These are phyloP conservation scores for Fissipunctia ypsillon DNA, from an alignment of 2,888 invertebrate genomes.

Conservation along the genomic window DNA sequence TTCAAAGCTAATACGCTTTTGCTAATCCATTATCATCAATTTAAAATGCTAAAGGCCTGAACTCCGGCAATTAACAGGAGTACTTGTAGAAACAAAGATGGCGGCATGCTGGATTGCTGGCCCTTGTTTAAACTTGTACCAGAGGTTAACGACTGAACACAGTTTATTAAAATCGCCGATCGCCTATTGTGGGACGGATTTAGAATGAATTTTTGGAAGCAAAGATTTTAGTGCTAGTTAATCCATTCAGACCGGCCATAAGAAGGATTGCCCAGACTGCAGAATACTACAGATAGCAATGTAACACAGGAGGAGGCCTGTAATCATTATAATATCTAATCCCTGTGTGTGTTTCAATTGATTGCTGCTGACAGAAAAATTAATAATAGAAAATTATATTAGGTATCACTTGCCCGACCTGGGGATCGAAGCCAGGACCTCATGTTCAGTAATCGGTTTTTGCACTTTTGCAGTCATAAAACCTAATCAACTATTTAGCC, in stretches of 20 bases:
- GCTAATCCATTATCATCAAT: conserved; percentile 44
- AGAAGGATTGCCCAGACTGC: background rate
- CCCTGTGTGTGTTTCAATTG: background rate
- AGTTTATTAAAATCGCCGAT: conserved; percentile 57
- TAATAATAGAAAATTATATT: background rate
- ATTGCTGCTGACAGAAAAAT: background rate
- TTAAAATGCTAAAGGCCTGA: conserved; percentile 55
- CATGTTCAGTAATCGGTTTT: background rate
- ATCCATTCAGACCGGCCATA: background rate
- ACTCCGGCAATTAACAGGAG: conserved; percentile 47
- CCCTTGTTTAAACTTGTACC: conserved; percentile 59
- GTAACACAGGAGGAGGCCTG: background rate
- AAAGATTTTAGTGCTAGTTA: background rate
- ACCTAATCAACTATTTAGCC: background rate
- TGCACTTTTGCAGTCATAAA: background rate
- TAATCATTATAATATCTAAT: background rate
- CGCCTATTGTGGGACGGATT: conserved; percentile 45
- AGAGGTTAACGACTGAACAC: conserved; percentile 61
- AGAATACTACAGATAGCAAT: background rate
- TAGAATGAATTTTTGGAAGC: background rate
- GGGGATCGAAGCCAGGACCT: background rate
- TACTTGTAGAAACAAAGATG: conserved; percentile 48
- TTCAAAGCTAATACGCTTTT: conserved; percentile 23
- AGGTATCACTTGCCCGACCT: background rate
- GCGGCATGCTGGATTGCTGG: conserved; percentile 26